These are phyloP conservation scores for Meriones unguiculatus DNA, from an alignment of 2,113 vertebrate species.

Conservation along the genomic window DNA sequence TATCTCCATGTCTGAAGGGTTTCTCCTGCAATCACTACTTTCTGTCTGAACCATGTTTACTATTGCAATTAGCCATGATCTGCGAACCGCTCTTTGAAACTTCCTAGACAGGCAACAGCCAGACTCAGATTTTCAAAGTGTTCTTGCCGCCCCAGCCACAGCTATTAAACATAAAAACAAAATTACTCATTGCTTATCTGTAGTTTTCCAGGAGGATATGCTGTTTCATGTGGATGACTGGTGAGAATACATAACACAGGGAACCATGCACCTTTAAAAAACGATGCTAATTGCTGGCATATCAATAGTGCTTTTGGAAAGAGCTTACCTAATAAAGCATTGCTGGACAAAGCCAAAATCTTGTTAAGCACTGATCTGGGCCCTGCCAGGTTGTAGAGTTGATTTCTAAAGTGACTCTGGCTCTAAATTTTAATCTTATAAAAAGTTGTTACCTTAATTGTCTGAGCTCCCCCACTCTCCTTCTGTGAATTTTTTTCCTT, in stretches of 20 bases:
- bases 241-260: conserved; percentile 22
- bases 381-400: not conserved
- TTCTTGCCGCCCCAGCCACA: not conserved
- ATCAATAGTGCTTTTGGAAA: conserved; percentile 43
- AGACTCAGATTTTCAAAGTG: conserved; percentile 4
- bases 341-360: not conserved
- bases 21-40: conserved; percentile 55
- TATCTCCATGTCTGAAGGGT: conserved; percentile 28
- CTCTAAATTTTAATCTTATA: conserved; percentile 35
- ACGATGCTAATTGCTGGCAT: conserved; percentile 40
- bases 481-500: not conserved
- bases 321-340: conserved; percentile 48
- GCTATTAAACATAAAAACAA: conserved; percentile 45
- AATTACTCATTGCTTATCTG: conserved; percentile 33
- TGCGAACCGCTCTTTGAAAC: conserved; percentile 12
- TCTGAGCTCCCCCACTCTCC: not conserved
- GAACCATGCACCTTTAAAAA: conserved; percentile 50
- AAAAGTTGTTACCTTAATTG: not conserved
- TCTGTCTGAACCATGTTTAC: conserved; percentile 60
- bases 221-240: not conserved
- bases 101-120: conserved; percentile 32
- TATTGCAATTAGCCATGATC: conserved; percentile 19
- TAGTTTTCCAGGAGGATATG: conserved; percentile 35
- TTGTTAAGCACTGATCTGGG: conserved; percentile 32
- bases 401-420: not conserved